These are phyloP conservation scores for Cassiopea andromeda DNA, from an alignment of 30 jellyfish, hydroid and myxozoan species.

Conservation along the genomic window DNA sequence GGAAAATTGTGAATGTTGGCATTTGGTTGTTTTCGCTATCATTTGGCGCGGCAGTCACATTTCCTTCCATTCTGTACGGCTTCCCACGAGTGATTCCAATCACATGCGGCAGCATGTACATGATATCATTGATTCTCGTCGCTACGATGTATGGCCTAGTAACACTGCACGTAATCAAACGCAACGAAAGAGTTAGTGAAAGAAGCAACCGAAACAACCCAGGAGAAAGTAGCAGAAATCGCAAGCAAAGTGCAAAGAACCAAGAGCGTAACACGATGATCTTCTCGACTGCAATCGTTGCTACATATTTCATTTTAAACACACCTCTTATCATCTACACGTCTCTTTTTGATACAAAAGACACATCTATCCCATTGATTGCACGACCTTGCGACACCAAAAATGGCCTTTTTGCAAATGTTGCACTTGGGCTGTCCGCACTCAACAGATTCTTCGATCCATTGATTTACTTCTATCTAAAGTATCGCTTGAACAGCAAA, in stretches of 20 bases:
- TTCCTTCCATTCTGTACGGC: slow-evolving; percentile 9
- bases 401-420: neutral
- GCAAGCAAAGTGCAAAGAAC: neutral
- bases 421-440: slow-evolving; percentile 16
- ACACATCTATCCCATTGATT: neutral
- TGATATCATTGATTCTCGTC: neutral
- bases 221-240: neutral
- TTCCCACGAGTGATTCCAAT: slow-evolving; percentile 7
- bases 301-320: slow-evolving; percentile 7
- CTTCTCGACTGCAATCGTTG: slow-evolving; percentile 8
- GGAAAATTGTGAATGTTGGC: neutral
- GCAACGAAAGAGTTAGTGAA: neutral
- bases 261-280: slow-evolving; percentile 3
- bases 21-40: slow-evolving; percentile 3
- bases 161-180: neutral
- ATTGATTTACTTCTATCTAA: slow-evolving; percentile 6
- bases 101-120: slow-evolving; percentile 5
- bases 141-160: slow-evolving; percentile 1
- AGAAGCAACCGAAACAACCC: neutral
- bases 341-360: neutral
- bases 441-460: slow-evolving; percentile 13
- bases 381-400: slow-evolving; percentile 22
- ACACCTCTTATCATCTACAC: slow-evolving; percentile 10
- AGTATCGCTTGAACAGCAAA: slow-evolving; percentile 1
- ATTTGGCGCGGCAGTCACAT: neutral